Conservation (phyloP, 1,140 invertebrate species). For the Conus betulinus region DNA sequence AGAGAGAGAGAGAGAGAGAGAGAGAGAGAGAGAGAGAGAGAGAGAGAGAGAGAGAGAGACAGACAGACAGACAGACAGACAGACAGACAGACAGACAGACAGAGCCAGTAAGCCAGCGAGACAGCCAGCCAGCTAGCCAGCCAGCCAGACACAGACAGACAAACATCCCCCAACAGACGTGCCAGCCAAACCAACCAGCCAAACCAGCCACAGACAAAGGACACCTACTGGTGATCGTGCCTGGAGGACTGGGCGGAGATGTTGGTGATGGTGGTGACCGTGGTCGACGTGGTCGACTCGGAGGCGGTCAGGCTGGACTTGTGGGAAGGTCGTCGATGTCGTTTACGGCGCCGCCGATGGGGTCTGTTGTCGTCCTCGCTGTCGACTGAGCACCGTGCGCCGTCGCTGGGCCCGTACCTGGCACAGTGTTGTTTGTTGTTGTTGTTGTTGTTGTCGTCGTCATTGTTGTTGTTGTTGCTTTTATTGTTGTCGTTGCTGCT, state of each 20-base stretch:
- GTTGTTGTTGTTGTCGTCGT: too few relatives aligned
- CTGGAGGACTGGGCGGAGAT: conserved; percentile 37
- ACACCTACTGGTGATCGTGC: conserved; percentile 43
- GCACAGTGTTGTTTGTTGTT: too few relatives aligned
- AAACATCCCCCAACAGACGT: neutral
- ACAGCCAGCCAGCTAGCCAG: too few relatives aligned
- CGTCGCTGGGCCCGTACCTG: conserved; percentile 27
- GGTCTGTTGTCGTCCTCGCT: conserved; percentile 44
- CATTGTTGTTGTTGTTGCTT: too few relatives aligned
- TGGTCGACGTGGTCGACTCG: conserved; percentile 50
- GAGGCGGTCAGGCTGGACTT: conserved; percentile 48
- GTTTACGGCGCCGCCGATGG: conserved; percentile 27
- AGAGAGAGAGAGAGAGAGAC: neutral
- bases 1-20: too few relatives aligned
- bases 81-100: conserved; percentile 18
- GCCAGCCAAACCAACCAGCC: neutral
- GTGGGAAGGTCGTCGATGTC: conserved; percentile 44
- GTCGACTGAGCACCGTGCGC: conserved; percentile 8
- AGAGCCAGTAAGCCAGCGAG: neutral
- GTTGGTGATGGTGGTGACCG: conserved; percentile 39
- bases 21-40: neutral
- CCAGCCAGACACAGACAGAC: too few relatives aligned
- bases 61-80: neutral
- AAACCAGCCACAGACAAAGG: neutral
- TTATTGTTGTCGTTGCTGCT: too few relatives aligned